Evolutionary conservation across 2,888 invertebrate species (phyloP), one percentile per base, ranked within the genome.

Genomic region (Stegana nigrithorax): DNA sequence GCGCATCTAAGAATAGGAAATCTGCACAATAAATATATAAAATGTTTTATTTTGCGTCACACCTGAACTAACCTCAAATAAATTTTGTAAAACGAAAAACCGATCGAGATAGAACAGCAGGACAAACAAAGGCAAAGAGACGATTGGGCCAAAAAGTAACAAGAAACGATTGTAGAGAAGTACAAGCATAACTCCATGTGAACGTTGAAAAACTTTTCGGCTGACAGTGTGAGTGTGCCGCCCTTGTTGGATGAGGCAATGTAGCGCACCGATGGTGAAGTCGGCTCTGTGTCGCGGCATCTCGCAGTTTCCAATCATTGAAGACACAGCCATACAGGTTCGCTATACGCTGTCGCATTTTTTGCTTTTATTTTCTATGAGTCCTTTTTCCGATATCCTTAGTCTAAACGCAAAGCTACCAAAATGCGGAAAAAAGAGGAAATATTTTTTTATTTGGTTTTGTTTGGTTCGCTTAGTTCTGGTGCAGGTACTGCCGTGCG

Each of bases 261-360:
- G 8, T 7, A 42, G n/a, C 6, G 42, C 14, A 17, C 14, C 14
- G 12, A n/a, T 1, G 12, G 42, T 2, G 2, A 17, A 7, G 6
- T 6, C 14, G 39, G 39, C 39, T 8, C 19, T 23, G 47, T 12
- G n/a, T 23, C 47, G 47, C 12, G 6, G 47, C 47, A 23, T n/a
- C 2, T n/a, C n/a, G 78, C 79, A 79, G 80, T 80, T 80, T 80
- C 79, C 80, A 79, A 80, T 79, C 80, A 80, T 80, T 78, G 73
- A 76, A n/a, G 80, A 78, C 78, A 77, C 72, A 72, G n/a, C n/a
- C n/a, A n/a, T n/a, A n/a, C n/a, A n/a, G n/a, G n/a, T n/a, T n/a
- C n/a, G n/a, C n/a, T n/a, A n/a, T n/a, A n/a, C n/a, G n/a, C n/a
- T n/a, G n/a, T n/a, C n/a, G n/a, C n/a, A n/a, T n/a, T n/a, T n/a